Percentiles rank a stretch among this genome's conserved stretches.
Conservation (phyloP, 2,888 invertebrate species). For the Noctua pronuba region DNA sequence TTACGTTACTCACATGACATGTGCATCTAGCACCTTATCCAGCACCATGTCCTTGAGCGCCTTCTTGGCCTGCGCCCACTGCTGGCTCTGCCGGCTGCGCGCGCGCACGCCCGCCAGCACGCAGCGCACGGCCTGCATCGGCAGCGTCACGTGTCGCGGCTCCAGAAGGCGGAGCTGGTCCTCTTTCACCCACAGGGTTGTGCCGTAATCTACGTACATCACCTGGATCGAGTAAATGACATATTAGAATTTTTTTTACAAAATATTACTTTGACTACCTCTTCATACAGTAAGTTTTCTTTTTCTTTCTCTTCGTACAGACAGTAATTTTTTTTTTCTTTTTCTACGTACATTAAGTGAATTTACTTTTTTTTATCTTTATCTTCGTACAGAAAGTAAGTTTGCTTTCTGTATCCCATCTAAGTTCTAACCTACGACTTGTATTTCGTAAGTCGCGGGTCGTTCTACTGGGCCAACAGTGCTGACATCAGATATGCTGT, state of each 20-base stretch:
- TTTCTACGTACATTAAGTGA: too few species aligned
- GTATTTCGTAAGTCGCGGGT: background rate
- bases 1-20: slow-evolving; percentile 76
- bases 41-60: slow-evolving; percentile 69
- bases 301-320: too few species aligned
- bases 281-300: too few species aligned
- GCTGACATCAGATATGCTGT: background rate
- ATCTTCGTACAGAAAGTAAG: background rate
- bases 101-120: slow-evolving; percentile 84
- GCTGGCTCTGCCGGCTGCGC: slow-evolving; percentile 63
- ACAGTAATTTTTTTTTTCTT: too few species aligned
- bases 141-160: slow-evolving; percentile 87
- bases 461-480: background rate
- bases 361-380: too few species aligned
- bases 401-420: background rate
- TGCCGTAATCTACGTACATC: slow-evolving; percentile 93
- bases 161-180: slow-evolving; percentile 89
- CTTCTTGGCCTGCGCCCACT: slow-evolving; percentile 76
- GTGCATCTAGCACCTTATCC: slow-evolving; percentile 73
- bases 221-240: slow-evolving; percentile 81
- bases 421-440: background rate
- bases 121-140: slow-evolving; percentile 91
- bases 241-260: too few species aligned
- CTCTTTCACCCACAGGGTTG: slow-evolving; percentile 88
- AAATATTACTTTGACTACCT: background rate